Percentiles rank a stretch among this genome's conserved stretches.
phyloP scores from a whole-genome alignment of 2,888 invertebrate genomes.

The Latrodectus elegans region DNA sequence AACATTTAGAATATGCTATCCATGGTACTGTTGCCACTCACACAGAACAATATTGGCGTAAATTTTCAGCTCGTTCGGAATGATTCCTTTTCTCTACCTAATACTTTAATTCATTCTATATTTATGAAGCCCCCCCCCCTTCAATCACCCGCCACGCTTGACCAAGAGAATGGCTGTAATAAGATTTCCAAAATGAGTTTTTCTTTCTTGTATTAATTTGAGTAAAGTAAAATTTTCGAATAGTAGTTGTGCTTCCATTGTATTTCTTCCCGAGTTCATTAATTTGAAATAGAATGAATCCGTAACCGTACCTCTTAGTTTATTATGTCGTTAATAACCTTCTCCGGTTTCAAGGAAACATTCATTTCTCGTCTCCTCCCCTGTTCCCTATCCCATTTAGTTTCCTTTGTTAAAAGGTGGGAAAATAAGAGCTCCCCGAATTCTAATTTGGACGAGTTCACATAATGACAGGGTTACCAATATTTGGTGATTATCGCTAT shows the following conservation, averaged over 20 bases:
- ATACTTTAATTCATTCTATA: conserved; percentile 31
- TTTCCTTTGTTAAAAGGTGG: conserved; percentile 40
- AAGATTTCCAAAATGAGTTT: conserved; percentile 24
- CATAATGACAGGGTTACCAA: conserved; percentile 11
- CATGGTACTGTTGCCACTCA: background rate
- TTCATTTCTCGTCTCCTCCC: conserved; percentile 16
- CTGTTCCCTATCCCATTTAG: conserved; percentile 21
- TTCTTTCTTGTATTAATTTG: background rate
- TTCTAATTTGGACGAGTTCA: conserved; percentile 41
- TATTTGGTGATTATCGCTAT: background rate
- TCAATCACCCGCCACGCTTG: conserved; percentile 14
- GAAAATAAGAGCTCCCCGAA: conserved; percentile 12
- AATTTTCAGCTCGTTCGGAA: conserved; percentile 43
- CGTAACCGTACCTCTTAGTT: conserved; percentile 32
- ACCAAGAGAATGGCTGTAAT: conserved; percentile 27
- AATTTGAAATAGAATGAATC: conserved; percentile 31
- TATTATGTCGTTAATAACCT: conserved; percentile 62
- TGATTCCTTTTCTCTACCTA: background rate
- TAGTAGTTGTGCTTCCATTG: conserved; percentile 38
- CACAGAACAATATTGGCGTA: conserved; percentile 27
- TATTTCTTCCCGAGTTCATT: conserved; percentile 53
- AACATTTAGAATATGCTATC: conserved; percentile 22
- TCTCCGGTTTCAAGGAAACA: conserved; percentile 16
- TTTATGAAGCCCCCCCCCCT: conserved; percentile 3
- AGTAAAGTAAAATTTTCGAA: conserved; percentile 3